A percentile compares a stretch with the other conserved stretches of the same genome.
Evolutionary conservation across 2,888 invertebrate species (phyloP).

Genomic region (Cremastinae sp.): DNA sequence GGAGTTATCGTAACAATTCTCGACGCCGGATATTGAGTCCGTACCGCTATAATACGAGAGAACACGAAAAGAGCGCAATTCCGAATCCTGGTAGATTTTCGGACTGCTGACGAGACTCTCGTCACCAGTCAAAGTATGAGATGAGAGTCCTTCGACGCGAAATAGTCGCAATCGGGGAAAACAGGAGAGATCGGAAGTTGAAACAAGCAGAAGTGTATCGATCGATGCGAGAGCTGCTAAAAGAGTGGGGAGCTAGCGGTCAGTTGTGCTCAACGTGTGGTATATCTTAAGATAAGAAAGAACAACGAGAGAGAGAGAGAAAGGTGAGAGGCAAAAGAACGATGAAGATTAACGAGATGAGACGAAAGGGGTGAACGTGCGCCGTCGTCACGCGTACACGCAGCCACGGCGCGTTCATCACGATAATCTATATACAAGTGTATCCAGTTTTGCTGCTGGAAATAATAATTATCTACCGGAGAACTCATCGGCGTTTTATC

Average conservation of each 20-base stretch:
- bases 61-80: too few relatives aligned
- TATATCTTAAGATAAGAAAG: not conserved
- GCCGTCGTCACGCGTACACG: not conserved
- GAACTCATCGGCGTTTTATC: constrained; percentile 56
- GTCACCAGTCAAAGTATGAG: too few relatives aligned
- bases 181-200: not conserved
- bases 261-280: not conserved
- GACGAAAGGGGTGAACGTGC: constrained; percentile 7
- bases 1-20: constrained; percentile 47
- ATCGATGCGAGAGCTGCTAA: not conserved
- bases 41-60: too few relatives aligned
- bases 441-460: constrained; percentile 55
- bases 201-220: constrained; percentile 2
- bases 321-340: not conserved
- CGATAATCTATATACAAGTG: constrained; percentile 55
- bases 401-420: constrained; percentile 15
- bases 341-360: not conserved
- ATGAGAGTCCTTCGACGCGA: too few relatives aligned
- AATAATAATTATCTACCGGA: constrained; percentile 61
- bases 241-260: too few relatives aligned
- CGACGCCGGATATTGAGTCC: constrained; percentile 24
- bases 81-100: too few relatives aligned
- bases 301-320: constrained; percentile 7
- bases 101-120: not conserved
- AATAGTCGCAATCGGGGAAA: not conserved